Evolutionary conservation across 2,113 vertebrate genomes (phyloP), one percentile per base, ranked within the genome.

Genomic region (Eupsittula cactorum): DNA sequence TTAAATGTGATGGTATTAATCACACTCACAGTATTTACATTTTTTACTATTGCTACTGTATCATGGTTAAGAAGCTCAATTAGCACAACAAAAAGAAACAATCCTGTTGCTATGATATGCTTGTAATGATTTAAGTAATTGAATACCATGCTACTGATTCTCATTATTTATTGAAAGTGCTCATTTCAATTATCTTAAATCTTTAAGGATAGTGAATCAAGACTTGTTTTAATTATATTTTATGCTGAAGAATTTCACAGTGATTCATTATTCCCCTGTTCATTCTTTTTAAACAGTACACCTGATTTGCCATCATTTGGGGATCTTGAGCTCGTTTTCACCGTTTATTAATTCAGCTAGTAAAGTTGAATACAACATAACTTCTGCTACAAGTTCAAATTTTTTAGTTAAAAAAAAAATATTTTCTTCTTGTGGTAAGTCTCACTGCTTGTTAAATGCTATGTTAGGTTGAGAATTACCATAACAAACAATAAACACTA

Each of bases 161-260:
- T 90, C 41, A 92, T 93, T 86, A 91, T 69, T 82, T 93, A 76
- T 88, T 91, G 44, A 83, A 80, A 55, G 13, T 49, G 11, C 9
- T 81, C 31, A 62, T 52, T 86, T 49, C 33, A 60, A n/a, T 79
- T 62, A 44, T 17, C 41, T 62, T 89, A 74, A 94, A 67, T 88
- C 47, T 86, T 95, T 94, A 81, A 88, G 77, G 46, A 57, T 16
- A 35, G 33, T 49, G 83, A 95, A 92, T 81, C 27, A 81, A 91
- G 4, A 5, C 14, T 78, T 83, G 9, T 49, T 83, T 76, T 67
- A 92, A 74, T 81, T 77, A 53, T 49, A 49, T 49, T 78, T 86
- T 70, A 10, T 70, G 21, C 14, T 41, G 16, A 69, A 49, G 12
- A 41, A 70, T 70, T 86, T 81, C 41, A 86, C 27, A 46, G 13